A percentile compares a stretch with the other conserved stretches of the same genome.
Evolutionary conservation across 2,888 invertebrate genomes (phyloP).

Genomic region (Baronia brevicornis): DNA sequence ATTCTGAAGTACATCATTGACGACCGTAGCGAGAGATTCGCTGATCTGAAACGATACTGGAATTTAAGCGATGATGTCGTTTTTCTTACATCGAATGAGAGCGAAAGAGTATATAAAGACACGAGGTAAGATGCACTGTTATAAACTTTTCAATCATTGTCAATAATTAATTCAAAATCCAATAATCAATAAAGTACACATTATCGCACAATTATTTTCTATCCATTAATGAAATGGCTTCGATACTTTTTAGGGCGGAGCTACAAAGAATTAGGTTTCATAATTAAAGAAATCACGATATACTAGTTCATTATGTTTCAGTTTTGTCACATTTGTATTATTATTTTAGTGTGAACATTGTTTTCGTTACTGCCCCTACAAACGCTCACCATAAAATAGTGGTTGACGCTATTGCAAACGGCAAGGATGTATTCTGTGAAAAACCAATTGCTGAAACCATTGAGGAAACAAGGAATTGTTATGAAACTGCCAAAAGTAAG

Average conservation of each 20-base stretch:
- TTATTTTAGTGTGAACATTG: constrained; percentile 57
- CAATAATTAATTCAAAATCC: constrained; percentile 42
- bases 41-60: constrained; percentile 57
- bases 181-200: background rate
- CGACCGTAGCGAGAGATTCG: constrained; percentile 52
- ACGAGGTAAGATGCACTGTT: constrained; percentile 64
- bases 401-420: constrained; percentile 61
- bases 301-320: too few species aligned
- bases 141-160: constrained; percentile 11
- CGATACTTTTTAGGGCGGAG: background rate
- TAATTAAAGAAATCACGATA: too few species aligned
- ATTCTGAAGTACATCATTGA: constrained; percentile 74
- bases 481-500: constrained; percentile 71
- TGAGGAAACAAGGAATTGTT: constrained; percentile 71
- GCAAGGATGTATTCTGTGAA: constrained; percentile 81
- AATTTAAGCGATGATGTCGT: constrained; percentile 47
- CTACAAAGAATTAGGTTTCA: too few species aligned
- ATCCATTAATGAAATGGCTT: background rate
- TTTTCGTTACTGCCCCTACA: constrained; percentile 76
- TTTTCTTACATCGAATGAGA: constrained; percentile 60
- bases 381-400: constrained; percentile 75
- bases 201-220: constrained; percentile 1
- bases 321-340: background rate
- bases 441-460: constrained; percentile 79
- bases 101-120: constrained; percentile 64